Evolutionary conservation across 1,140 invertebrate species (phyloP), one percentile per base, ranked within the genome.

Genomic region (Drosophila littoralis): DNA sequence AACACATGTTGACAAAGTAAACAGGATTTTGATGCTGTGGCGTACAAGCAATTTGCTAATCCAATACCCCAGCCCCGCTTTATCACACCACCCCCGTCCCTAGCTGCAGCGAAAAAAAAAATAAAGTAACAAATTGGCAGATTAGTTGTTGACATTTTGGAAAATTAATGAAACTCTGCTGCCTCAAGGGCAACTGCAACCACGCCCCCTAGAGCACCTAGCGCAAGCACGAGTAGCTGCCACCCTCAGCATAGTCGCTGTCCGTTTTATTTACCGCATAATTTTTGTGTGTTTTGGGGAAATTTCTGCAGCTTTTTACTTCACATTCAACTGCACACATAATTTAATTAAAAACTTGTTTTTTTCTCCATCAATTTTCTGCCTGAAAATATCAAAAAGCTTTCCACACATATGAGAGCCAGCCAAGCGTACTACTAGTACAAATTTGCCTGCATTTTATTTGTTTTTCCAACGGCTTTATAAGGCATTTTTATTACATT

Each of bases 1-100:
- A 86, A 86, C 79, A 90, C 86, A 86, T 90, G 86, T 90, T 90
- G 86, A 90, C 86, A 90, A 69, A 86, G 86, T 85, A 90, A 90
- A 90, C 86, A 90, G 81, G 86, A 83, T 86, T 90, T 86, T 67
- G 79, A 75, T 83, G 79, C 76, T 88, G 78, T 68, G 75, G 71
- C 83, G 51, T 78, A 79, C 65, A 79, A 77, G 63, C 69, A 79
- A 80, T 80, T 77, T 77, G 67, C 66, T 72, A 77, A 73, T 61
- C 68, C 74, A 66, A 65, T 54, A 32, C 61, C 38, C 35, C 15
- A 15, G 6, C 67, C 13, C 28, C 60, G 8, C 17, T n/a, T 58
- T 38, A 45, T 36, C 50, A 12, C 8, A 13, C 28, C 0, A 0
- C 43, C 36, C 52, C 36, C 1, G 9, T 45, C 15, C 0, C 38